phyloP scores from a whole-genome alignment of 2,888 invertebrate species.

The Vanessa cardui region DNA sequence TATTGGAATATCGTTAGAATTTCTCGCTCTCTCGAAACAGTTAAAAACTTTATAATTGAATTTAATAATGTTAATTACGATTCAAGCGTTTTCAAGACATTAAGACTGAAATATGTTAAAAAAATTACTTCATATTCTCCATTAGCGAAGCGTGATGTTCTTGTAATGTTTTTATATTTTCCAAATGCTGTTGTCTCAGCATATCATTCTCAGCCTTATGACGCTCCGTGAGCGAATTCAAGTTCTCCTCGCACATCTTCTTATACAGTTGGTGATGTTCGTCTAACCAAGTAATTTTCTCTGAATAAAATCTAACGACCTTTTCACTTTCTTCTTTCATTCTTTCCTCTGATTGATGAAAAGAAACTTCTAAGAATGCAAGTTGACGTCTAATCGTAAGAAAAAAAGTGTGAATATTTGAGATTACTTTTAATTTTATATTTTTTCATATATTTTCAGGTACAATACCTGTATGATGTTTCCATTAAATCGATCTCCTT shows the following conservation, averaged over 20 bases:
- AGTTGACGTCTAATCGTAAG: constrained; percentile 77
- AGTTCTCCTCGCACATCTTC: constrained; percentile 78
- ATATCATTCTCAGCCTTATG: constrained; percentile 71
- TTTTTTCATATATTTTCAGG: not conserved
- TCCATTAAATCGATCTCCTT: constrained; percentile 85
- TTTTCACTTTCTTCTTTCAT: constrained; percentile 83
- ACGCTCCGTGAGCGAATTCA: constrained; percentile 71
- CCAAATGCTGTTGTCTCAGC: constrained; percentile 74
- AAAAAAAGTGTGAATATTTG: not conserved
- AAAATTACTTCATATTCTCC: constrained; percentile 78
- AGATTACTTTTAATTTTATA: not conserved
- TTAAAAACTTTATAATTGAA: too few species aligned
- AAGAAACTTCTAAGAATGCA: constrained; percentile 80
- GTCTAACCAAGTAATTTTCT: constrained; percentile 78
- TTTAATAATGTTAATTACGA: too few species aligned
- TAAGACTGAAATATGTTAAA: not conserved
- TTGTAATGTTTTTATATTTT: constrained; percentile 68
- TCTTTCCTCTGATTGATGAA: constrained; percentile 81
- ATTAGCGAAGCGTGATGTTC: constrained; percentile 80
- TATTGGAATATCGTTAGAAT: too few species aligned
- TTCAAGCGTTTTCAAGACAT: too few species aligned
- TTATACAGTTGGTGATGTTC: constrained; percentile 78
- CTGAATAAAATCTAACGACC: constrained; percentile 73
- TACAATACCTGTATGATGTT: constrained; percentile 83
- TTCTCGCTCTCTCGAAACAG: too few species aligned